Conservation (phyloP, 2,797 vertebrate genomes). For the Hoplostethus atlanticus region DNA sequence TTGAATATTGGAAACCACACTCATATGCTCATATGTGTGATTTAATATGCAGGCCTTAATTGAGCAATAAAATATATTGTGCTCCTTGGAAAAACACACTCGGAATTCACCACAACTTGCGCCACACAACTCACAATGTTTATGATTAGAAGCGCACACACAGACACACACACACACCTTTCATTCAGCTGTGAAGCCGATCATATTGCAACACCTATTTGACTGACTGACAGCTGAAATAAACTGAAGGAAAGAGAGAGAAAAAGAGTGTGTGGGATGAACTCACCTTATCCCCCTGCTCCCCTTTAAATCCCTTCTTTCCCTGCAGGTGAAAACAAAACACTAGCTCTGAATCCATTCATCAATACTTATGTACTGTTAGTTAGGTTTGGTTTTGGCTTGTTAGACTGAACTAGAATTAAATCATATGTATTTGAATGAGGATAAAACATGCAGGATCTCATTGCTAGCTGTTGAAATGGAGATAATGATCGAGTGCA, state of each 20-base stretch:
- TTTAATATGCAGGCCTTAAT: no score
- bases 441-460: constrained; percentile 30
- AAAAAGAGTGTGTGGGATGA: constrained; percentile 13
- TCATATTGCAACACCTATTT: not conserved
- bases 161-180: not conserved
- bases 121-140: not conserved
- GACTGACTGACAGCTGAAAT: constrained; percentile 3
- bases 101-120: no score
- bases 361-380: constrained; percentile 24
- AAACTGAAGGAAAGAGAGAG: constrained; percentile 1
- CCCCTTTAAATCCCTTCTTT: constrained; percentile 88
- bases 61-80: no score
- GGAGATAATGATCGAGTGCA: constrained; percentile 37
- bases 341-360: constrained; percentile 44
- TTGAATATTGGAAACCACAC: no score
- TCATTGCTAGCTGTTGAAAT: constrained; percentile 9
- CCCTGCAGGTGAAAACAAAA: constrained; percentile 82
- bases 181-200: not conserved
- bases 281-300: constrained; percentile 88
- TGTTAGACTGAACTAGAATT: constrained; percentile 16
- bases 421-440: constrained; percentile 25
- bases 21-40: no score
- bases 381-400: constrained; percentile 7
- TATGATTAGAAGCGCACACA: not conserved
- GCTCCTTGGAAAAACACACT: no score